phyloP scores from a whole-genome alignment of 2,888 invertebrate genomes.

The Crocallis elinguaria region DNA sequence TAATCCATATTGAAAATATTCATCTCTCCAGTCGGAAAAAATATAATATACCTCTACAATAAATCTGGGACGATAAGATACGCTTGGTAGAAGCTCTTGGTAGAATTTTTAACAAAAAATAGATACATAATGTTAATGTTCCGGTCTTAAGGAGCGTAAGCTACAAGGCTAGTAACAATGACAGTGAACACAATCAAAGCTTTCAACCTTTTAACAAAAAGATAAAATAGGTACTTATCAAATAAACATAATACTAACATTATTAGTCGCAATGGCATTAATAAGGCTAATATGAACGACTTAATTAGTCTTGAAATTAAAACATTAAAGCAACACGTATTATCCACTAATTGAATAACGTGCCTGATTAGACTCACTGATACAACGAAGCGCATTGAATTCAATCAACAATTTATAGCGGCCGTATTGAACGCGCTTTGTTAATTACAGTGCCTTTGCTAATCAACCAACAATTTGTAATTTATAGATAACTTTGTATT shows the following conservation, averaged over 20 bases:
- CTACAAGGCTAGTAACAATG: too few relatives aligned
- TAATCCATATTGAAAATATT: too few relatives aligned
- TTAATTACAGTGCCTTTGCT: constrained; percentile 27
- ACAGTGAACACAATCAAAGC: neutral
- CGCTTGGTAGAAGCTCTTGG: too few relatives aligned
- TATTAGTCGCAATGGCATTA: neutral
- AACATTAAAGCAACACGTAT: constrained; percentile 18
- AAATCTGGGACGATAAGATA: too few relatives aligned
- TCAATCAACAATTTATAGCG: constrained; percentile 35
- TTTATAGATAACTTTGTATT: constrained; percentile 9
- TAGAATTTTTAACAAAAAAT: too few relatives aligned
- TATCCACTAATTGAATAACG: constrained; percentile 30
- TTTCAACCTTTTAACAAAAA: neutral
- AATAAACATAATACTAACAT: neutral
- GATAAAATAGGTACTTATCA: neutral
- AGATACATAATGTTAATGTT: too few relatives aligned
- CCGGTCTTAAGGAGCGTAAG: too few relatives aligned
- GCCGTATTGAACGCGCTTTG: constrained; percentile 31
- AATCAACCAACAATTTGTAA: constrained; percentile 25
- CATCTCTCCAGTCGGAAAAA: too few relatives aligned
- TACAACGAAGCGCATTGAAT: constrained; percentile 24
- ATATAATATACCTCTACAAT: too few relatives aligned
- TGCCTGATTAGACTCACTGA: constrained; percentile 23
- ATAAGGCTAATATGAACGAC: neutral
- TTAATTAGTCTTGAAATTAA: neutral